These are phyloP conservation scores for Elmis aenea DNA, from an alignment of 2,888 invertebrate genomes.

Conservation along the genomic window DNA sequence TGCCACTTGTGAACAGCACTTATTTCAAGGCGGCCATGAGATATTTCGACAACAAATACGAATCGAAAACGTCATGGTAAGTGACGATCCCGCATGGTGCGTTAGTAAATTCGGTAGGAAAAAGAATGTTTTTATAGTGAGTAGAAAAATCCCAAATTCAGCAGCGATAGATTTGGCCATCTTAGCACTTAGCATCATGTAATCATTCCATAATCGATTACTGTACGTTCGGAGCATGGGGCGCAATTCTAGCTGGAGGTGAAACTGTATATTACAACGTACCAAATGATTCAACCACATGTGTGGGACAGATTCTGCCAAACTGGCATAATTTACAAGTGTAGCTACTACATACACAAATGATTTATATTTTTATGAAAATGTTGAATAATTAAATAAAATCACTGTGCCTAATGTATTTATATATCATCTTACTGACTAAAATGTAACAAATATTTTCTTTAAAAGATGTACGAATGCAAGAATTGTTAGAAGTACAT, in stretches of 20 bases:
- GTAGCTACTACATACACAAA: too few species aligned
- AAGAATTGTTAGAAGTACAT: too few species aligned
- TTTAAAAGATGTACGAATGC: too few species aligned
- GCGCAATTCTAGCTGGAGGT: conserved; percentile 49
- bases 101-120: conserved; percentile 37
- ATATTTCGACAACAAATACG: conserved; percentile 44
- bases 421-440: too few species aligned
- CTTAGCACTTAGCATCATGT: conserved; percentile 48
- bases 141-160: conserved; percentile 38
- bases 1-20: conserved; percentile 40
- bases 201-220: conserved; percentile 53
- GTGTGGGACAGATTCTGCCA: conserved; percentile 44
- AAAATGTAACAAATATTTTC: too few species aligned
- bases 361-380: too few species aligned
- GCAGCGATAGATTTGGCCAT: conserved; percentile 48
- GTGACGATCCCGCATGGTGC: conserved; percentile 51
- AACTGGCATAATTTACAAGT: conserved; percentile 48
- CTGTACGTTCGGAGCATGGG: conserved; percentile 51
- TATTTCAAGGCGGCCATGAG: conserved; percentile 47
- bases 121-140: conserved; percentile 44
- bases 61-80: conserved; percentile 44
- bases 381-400: too few species aligned
- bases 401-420: too few species aligned
- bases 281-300: conserved; percentile 41
- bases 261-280: conserved; percentile 48